Evolutionary conservation across 1,140 invertebrate species (phyloP).

Genomic region (Eriosoma lanigerum): DNA sequence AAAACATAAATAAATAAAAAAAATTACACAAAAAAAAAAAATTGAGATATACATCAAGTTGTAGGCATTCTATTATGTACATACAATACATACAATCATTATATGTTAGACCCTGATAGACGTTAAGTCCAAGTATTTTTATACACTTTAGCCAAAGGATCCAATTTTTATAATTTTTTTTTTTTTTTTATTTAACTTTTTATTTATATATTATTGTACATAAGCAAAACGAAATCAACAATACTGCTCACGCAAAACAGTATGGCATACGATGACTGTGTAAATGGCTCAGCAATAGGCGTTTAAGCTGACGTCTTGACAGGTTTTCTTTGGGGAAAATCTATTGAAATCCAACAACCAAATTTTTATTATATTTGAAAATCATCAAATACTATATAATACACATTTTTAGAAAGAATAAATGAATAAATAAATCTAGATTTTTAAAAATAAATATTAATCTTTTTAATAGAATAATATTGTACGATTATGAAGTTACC

Average conservation of each 20-base stretch:
- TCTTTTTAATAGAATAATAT: no score
- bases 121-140: conserved; percentile 45
- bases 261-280: conserved; percentile 49
- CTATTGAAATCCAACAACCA: conserved; percentile 43
- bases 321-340: conserved; percentile 49
- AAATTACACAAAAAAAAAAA: conserved; percentile 52
- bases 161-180: conserved; percentile 50
- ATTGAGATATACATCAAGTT: conserved; percentile 49
- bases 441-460: no score
- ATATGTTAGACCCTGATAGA: conserved; percentile 51
- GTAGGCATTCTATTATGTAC: conserved; percentile 52
- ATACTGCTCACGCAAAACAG: conserved; percentile 47
- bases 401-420: not conserved
- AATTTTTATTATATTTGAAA: conserved; percentile 31
- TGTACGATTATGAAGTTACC: no score
- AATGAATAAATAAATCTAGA: not conserved
- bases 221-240: conserved; percentile 52
- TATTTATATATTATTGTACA: conserved; percentile 52
- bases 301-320: conserved; percentile 50
- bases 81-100: conserved; percentile 51
- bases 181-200: conserved; percentile 52
- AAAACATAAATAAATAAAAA: conserved; percentile 52
- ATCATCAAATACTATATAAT: not conserved
- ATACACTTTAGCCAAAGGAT: conserved; percentile 50
- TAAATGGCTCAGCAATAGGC: conserved; percentile 46